phyloP scores from a whole-genome alignment of 2,888 invertebrate species.

The Trachelus troglodyta region DNA sequence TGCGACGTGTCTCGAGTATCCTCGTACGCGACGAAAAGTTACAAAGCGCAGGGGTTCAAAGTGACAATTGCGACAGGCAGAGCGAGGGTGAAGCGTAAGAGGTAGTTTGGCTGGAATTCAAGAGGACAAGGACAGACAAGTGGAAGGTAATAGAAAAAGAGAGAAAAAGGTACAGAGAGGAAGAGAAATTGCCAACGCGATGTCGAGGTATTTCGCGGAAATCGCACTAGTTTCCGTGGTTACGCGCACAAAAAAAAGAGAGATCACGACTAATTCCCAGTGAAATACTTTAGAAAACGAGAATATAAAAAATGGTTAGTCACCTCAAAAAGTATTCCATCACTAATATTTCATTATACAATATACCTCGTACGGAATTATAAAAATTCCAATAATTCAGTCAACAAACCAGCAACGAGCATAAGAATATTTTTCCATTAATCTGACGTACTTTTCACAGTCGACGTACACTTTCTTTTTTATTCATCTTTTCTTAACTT shows the following conservation, averaged over 20 bases:
- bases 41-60: neutral
- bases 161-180: neutral
- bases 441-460: neutral
- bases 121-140: neutral
- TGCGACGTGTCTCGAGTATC: neutral
- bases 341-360: neutral
- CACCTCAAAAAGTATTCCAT: neutral
- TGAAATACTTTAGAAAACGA: neutral
- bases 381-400: neutral
- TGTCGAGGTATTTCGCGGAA: conserved; percentile 5
- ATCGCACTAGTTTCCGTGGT: neutral
- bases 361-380: neutral
- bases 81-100: neutral
- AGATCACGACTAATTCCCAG: neutral
- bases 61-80: neutral
- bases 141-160: neutral
- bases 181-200: conserved; percentile 9
- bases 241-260: too few relatives aligned
- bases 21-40: neutral
- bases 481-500: neutral
- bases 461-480: neutral
- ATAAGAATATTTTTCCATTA: neutral
- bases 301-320: neutral
- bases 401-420: neutral
- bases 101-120: conserved; percentile 1